A percentile compares a stretch with the other conserved stretches of the same genome.
These are phyloP conservation scores for Tamandua tetradactyla DNA, from an alignment of 2,797 vertebrate genomes.

Conservation along the genomic window DNA sequence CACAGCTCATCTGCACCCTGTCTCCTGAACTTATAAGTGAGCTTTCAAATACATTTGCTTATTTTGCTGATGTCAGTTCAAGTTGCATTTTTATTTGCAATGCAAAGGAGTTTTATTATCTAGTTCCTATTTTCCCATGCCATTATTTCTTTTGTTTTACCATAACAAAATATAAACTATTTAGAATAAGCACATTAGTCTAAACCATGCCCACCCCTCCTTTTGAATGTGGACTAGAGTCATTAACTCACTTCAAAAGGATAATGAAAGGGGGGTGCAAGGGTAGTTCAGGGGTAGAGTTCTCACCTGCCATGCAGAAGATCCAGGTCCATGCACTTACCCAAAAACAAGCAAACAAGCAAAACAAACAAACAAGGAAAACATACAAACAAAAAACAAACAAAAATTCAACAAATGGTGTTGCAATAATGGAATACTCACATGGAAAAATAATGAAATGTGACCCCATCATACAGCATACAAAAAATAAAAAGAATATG, in stretches of 20 bases:
- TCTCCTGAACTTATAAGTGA: background rate
- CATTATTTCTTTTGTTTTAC: background rate
- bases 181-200: background rate
- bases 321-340: too few relatives aligned
- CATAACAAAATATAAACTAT: background rate
- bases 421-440: too few relatives aligned
- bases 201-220: background rate
- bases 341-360: too few relatives aligned
- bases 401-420: too few relatives aligned
- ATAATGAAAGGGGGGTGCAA: too few relatives aligned
- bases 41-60: background rate
- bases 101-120: background rate
- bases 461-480: too few relatives aligned
- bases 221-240: background rate
- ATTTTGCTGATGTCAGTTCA: background rate
- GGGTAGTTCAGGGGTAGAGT: too few relatives aligned
- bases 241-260: background rate
- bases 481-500: too few relatives aligned
- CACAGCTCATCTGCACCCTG: fast-evolving
- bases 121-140: background rate
- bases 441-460: too few relatives aligned
- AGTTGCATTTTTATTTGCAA: background rate
- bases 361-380: too few relatives aligned
- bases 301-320: too few relatives aligned
- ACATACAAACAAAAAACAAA: too few relatives aligned